Evolutionary conservation across 1,140 invertebrate genomes (phyloP).

Genomic region (Dendroctonus valens): DNA sequence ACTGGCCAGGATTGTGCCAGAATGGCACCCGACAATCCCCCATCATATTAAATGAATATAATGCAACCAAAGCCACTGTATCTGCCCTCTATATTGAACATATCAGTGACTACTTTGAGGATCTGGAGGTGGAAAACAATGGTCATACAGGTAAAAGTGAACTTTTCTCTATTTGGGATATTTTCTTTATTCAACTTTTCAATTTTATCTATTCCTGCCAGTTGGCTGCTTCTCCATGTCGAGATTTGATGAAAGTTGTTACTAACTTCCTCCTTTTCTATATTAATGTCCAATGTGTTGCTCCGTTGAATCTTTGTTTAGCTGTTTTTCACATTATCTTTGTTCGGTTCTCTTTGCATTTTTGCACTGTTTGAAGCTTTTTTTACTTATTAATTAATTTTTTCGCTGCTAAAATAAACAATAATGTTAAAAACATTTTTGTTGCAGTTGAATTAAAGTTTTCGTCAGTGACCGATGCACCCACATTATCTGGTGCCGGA

Average conservation of each 20-base stretch:
- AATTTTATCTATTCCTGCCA: no score
- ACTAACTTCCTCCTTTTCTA: no score
- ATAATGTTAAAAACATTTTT: not conserved
- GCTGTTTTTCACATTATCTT: no score
- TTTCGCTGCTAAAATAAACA: not conserved
- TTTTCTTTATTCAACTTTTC: no score
- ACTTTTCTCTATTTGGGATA: no score
- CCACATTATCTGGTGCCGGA: conserved; percentile 45
- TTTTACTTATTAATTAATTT: no score
- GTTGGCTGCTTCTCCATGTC: no score
- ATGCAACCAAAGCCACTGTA: not conserved
- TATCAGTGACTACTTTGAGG: conserved; percentile 7
- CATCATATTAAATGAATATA: conserved; percentile 3
- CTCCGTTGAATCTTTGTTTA: no score
- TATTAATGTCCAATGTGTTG: no score
- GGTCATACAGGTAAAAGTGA: conserved; percentile 24
- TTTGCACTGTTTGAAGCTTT: no score
- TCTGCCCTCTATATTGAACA: not conserved
- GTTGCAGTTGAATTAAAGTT: conserved; percentile 4
- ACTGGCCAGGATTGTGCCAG: conserved; percentile 20
- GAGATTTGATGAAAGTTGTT: no score
- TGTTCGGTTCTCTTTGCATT: not conserved
- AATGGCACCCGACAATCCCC: conserved; percentile 24
- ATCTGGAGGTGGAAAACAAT: conserved; percentile 18
- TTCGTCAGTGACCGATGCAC: not conserved